These are phyloP conservation scores for Ametastegia equiseti DNA, from an alignment of 2,888 invertebrate species.

Conservation along the genomic window DNA sequence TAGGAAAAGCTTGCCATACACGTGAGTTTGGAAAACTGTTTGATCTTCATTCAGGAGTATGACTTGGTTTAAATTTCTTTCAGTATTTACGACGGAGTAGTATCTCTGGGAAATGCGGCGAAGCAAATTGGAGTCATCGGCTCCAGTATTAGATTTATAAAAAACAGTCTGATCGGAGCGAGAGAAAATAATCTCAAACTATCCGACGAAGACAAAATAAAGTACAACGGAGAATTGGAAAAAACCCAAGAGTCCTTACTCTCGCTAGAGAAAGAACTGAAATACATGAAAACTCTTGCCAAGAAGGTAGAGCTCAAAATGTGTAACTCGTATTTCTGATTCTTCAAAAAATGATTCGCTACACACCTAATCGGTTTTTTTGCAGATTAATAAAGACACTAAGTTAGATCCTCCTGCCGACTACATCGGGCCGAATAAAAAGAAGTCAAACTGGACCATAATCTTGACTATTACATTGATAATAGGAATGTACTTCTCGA, in stretches of 20 bases:
- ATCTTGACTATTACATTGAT: constrained; percentile 60
- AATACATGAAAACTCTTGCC: constrained; percentile 57
- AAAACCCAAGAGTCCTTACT: constrained; percentile 57
- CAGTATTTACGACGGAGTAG: constrained; percentile 79
- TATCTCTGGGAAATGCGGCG: constrained; percentile 78
- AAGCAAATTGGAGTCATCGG: constrained; percentile 80
- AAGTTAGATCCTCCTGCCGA: constrained; percentile 60
- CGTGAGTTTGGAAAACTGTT: constrained; percentile 55
- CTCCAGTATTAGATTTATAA: constrained; percentile 78
- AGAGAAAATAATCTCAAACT: constrained; percentile 51
- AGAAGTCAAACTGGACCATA: constrained; percentile 61
- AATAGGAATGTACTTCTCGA: constrained; percentile 63
- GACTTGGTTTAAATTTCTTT: constrained; percentile 77
- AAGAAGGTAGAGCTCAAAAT: constrained; percentile 54
- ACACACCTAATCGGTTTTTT: background rate
- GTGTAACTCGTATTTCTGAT: background rate
- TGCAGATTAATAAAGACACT: constrained; percentile 62
- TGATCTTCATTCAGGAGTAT: constrained; percentile 77
- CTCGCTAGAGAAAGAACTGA: constrained; percentile 60
- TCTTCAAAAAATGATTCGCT: background rate
- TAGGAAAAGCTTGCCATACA: constrained; percentile 59
- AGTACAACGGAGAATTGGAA: constrained; percentile 58
- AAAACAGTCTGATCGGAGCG: constrained; percentile 57
- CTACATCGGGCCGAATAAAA: constrained; percentile 62
- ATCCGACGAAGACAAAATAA: constrained; percentile 52